A percentile compares a stretch with the other conserved stretches of the same genome.
These are phyloP conservation scores for Halocynthia aurantium DNA, from an alignment of 23 tunicate species.

Conservation along the genomic window DNA sequence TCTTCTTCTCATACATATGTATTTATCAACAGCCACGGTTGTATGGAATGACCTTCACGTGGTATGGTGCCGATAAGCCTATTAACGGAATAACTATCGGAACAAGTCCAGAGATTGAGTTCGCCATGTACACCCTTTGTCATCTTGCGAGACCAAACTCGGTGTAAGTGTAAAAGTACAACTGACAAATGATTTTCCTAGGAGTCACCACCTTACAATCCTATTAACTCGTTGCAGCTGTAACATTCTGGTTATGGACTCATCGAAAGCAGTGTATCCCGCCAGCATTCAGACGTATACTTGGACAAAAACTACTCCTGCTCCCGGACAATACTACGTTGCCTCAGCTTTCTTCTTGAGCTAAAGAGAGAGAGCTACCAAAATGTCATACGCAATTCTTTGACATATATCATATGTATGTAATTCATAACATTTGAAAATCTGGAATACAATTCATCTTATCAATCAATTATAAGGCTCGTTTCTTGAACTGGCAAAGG, in stretches of 20 bases:
- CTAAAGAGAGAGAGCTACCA: not conserved
- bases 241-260: no score
- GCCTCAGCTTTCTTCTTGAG: constrained; percentile 44
- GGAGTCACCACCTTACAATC: no score
- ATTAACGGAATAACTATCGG: constrained; percentile 49
- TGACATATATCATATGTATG: no score
- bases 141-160: constrained; percentile 53
- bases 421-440: no score
- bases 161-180: constrained; percentile 33
- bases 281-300: constrained; percentile 48
- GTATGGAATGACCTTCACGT: constrained; percentile 45
- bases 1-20: not conserved
- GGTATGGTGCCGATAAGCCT: constrained; percentile 58
- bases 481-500: no score
- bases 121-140: constrained; percentile 68
- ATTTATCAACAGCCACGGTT: constrained; percentile 41
- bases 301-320: constrained; percentile 49
- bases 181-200: no score
- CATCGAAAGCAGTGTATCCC: no score
- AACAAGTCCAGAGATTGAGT: constrained; percentile 52
- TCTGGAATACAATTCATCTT: no score
- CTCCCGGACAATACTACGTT: constrained; percentile 41
- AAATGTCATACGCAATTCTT: not conserved
- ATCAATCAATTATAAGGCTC: no score
- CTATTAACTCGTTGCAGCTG: no score